Percentiles rank a stretch among this genome's conserved stretches.
phyloP scores from a whole-genome alignment of 2,797 vertebrate genomes.

The Molossus molossus region DNA sequence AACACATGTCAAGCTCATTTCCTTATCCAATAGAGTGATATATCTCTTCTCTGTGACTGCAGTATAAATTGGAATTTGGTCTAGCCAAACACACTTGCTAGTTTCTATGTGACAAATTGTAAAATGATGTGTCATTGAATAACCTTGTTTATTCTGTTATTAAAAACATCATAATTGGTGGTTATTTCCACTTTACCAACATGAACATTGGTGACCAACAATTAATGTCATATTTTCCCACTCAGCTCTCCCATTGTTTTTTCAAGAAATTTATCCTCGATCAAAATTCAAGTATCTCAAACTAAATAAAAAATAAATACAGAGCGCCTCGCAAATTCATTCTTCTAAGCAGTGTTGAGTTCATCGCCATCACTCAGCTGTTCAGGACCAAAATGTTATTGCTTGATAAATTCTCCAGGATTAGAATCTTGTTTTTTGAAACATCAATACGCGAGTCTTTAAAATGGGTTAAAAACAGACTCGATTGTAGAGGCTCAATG shows the following conservation, averaged over 20 bases:
- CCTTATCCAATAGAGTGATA: neutral
- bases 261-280: slow-evolving; percentile 27
- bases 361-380: slow-evolving; percentile 55
- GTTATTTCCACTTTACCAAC: slow-evolving; percentile 13
- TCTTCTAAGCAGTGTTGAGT: slow-evolving; percentile 43
- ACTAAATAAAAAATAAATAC: neutral
- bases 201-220: neutral
- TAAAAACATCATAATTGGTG: neutral
- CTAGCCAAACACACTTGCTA: neutral
- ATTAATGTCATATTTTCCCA: neutral
- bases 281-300: slow-evolving; percentile 36
- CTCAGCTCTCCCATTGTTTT: neutral
- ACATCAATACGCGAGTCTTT: slow-evolving; percentile 76
- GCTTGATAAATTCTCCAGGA: slow-evolving; percentile 70
- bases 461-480: slow-evolving; percentile 81
- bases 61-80: neutral
- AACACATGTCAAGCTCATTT: neutral
- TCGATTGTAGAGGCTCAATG: slow-evolving; percentile 76
- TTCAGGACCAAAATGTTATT: slow-evolving; percentile 70
- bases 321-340: neutral
- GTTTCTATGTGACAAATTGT: neutral
- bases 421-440: slow-evolving; percentile 77
- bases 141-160: neutral
- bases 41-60: neutral
- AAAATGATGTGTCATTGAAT: neutral